A percentile compares a stretch with the other conserved stretches of the same genome.
Evolutionary conservation across 2,113 vertebrate genomes (phyloP).

Genomic region (Nasalis larvatus): DNA sequence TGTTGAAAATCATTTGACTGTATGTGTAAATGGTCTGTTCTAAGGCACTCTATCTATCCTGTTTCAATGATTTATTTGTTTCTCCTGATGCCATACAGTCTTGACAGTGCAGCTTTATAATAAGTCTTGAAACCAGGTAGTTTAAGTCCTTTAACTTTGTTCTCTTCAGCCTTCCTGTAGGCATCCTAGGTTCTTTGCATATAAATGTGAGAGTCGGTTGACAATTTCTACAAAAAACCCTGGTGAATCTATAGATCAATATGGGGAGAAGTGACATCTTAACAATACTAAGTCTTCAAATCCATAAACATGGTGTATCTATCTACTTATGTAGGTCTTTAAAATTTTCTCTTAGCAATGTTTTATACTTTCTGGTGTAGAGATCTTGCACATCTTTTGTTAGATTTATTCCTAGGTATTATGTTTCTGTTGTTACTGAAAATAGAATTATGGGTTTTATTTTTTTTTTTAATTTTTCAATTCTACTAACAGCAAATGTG

Average conservation of each 20-base stretch:
- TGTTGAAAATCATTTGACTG: neutral
- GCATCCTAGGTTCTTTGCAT: neutral
- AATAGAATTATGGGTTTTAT: neutral
- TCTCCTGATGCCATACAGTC: neutral
- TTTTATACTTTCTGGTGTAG: neutral
- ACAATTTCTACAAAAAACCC: neutral
- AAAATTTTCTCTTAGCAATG: neutral
- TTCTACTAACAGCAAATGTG: neutral
- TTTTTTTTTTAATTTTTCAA: neutral
- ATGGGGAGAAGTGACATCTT: neutral
- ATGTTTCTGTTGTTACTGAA: neutral
- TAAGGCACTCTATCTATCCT: neutral
- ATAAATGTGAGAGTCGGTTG: neutral
- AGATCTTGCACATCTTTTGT: neutral
- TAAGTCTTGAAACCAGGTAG: neutral
- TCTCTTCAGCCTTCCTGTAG: neutral
- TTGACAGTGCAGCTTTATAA: neutral
- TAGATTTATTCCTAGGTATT: conserved; percentile 1
- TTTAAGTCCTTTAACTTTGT: neutral
- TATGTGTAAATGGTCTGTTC: neutral
- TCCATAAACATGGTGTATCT: neutral
- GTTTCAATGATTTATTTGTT: neutral
- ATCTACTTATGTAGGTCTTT: neutral
- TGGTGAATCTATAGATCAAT: neutral
- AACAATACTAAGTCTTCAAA: neutral